phyloP scores from a whole-genome alignment of 2,113 vertebrate species.

The Rhea americana region DNA sequence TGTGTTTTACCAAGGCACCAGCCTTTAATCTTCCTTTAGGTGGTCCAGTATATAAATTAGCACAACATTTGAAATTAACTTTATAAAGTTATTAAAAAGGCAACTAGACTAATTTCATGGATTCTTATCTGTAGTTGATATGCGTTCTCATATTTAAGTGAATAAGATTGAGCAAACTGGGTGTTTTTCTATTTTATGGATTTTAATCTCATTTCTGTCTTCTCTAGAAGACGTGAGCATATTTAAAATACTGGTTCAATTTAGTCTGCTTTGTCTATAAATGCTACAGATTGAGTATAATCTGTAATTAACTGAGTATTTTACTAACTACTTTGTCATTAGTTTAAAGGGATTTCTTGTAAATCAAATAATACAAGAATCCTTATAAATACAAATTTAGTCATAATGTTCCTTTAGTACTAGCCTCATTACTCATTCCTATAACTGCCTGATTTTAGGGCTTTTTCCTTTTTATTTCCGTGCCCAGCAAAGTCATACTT shows the following conservation, averaged over 20 bases:
- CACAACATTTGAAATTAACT: neutral
- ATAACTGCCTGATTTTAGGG: neutral
- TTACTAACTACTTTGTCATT: neutral
- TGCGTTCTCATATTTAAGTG: neutral
- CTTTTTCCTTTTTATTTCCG: neutral
- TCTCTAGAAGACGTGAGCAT: neutral
- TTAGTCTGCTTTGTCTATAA: neutral
- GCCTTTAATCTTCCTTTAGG: neutral
- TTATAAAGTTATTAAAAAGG: neutral
- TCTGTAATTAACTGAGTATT: conserved; percentile 4
- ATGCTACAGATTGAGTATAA: neutral
- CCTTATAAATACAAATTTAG: neutral
- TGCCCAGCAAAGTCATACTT: neutral
- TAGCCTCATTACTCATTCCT: neutral
- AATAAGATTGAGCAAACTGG: neutral
- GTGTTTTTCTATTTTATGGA: neutral
- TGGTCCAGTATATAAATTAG: neutral
- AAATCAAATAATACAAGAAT: neutral
- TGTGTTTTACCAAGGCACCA: neutral
- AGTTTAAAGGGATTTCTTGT: neutral
- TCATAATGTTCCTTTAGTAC: neutral
- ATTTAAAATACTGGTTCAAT: neutral
- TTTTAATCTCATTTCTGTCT: conserved; percentile 8
- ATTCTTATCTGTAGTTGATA: neutral
- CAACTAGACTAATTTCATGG: neutral